Conservation (phyloP, 2,797 vertebrate species). For the Toxotes lorentzi region DNA sequence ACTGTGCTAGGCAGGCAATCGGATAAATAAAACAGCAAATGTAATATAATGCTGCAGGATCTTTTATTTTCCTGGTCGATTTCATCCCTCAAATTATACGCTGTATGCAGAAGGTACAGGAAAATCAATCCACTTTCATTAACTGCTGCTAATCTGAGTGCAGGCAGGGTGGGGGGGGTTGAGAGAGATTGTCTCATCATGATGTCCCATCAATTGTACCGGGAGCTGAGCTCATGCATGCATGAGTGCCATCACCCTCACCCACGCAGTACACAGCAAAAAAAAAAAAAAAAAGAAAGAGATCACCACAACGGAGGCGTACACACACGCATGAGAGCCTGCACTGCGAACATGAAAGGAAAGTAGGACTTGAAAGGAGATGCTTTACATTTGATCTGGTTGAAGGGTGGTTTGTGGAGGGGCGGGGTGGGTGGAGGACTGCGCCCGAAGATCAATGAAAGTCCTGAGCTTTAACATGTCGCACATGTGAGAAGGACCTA, state of each 20-base stretch:
- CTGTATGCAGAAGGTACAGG: slow-evolving; percentile 56
- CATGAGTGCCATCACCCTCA: slow-evolving; percentile 52
- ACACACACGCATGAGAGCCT: slow-evolving; percentile 41
- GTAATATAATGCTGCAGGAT: slow-evolving; percentile 49
- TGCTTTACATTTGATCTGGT: slow-evolving; percentile 74
- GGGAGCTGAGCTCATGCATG: slow-evolving; percentile 62
- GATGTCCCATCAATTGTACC: slow-evolving; percentile 63
- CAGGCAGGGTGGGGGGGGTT: slow-evolving; percentile 23
- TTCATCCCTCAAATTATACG: slow-evolving; percentile 61
- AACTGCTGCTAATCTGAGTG: slow-evolving; percentile 76
- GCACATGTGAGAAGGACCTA: slow-evolving; percentile 68
- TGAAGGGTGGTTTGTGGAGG: slow-evolving; percentile 63
- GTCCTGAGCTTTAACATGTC: slow-evolving; percentile 69
- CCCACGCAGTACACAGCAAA: slow-evolving; percentile 43
- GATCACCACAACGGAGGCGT: slow-evolving; percentile 58
- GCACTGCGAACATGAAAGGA: slow-evolving; percentile 67
- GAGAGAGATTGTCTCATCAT: too few relatives aligned
- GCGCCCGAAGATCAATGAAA: slow-evolving; percentile 71
- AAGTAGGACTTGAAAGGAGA: slow-evolving; percentile 71
- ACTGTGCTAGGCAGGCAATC: slow-evolving; percentile 16
- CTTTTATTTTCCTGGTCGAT: slow-evolving; percentile 63
- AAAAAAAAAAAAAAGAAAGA: slow-evolving; percentile 31
- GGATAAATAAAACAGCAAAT: slow-evolving; percentile 55
- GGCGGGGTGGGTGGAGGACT: slow-evolving; percentile 53
- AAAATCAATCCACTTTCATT: slow-evolving; percentile 84